Base-by-base conservation (phyloP, 53 echinoderm and acorn worm species). In the Holothuria scabra region DNA sequence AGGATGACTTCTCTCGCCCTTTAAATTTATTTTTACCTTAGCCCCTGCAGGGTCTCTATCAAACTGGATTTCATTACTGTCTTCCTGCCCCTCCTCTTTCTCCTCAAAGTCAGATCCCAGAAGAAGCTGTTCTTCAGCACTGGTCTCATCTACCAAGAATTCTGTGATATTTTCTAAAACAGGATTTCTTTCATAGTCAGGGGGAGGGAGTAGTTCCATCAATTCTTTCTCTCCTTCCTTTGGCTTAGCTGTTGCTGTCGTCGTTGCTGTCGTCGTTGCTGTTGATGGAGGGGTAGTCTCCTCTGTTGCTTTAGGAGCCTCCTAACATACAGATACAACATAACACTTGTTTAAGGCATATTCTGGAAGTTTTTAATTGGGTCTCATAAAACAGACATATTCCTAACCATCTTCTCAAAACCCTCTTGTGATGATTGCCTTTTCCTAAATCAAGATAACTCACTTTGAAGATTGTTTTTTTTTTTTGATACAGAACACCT, bases 161-260 rank as follows among this genome's bases (percentile, higher is more conserved):
- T 99, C 99, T 5, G 99, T 99, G 87, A 99, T 99, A 84, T 99
- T 99, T 85, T 99, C 99, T 23, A 99, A 86, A 52, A 97, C 84
- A 0, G 99, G 99, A 62, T 99, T 99, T 44, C 89, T 65, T 14
- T 85, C 60, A 21, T 61, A 64, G 34, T 63, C 78, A 32, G 75
- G 86, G 18, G 76, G 76, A 5, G 75, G 62, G 2, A 81, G 82
- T 22, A 81, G 8, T 32, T 62, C 82, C 38, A n/a, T n/a, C n/a
- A 63, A 20, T 16, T 81, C 82, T 22, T 30, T 22, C 62, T 81
- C 32, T 21, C 56, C 28, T 28, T 57, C 78, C 8, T 46, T 30
- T 12, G 56, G 56, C 52, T 78, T 78, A 13, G 48, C 1, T 5
- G 72, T 37, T 8, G 52, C 29, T 21, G 14, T 28, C 11, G 76